Base-by-base conservation (phyloP, 2,797 vertebrate genomes). In the Gephyroberyx darwinii region DNA sequence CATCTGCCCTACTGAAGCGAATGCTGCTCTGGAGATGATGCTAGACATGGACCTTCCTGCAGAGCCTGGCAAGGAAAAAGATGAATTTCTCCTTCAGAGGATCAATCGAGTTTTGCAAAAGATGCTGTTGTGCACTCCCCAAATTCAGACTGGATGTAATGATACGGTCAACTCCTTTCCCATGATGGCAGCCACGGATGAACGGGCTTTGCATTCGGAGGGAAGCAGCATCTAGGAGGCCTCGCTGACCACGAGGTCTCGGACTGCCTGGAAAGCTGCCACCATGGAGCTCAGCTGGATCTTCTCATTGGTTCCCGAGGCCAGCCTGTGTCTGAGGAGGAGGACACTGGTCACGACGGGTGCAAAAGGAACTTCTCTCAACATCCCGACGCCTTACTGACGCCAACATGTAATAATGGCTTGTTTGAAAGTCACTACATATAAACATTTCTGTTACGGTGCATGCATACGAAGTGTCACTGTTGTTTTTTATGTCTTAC, bases 281-380 rank as follows among this genome's bases (percentile, higher is more conserved):
- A 99, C 93, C 90, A 99, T 96, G 56, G 97, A 96, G 86, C 97
- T 97, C 81, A 99, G 94, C 93, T 99, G 98, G 82, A 99, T 97
- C 94, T 97, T 99, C 88, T 99, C 98, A 0, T 85, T 96, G 66
- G 96, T 97, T 52, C 98, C 98, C 0, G 95, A 95, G 2, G 98
- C 95, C 20, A 99, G 86, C 3, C 96, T 92, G 90, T 99, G 95
- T 91, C 97, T 95, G 61, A 66, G 16, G 51, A 75, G 31, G 31
- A 59, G 0, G 0, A 53, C 10, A 45, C 16, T 14, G 13, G 37
- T 45, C 17, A 2, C 0, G 2, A 13, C 39, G 1, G 63, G 22
- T 19, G 1, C n/a, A 39, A 31, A 51, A 5, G 5, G 5, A 33
- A 45, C 43, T 37, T 2, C 12, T 12, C 8, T 3, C 5, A 22